Evolutionary conservation across 1,140 invertebrate species (phyloP).

Genomic region (Danaus plexippus): DNA sequence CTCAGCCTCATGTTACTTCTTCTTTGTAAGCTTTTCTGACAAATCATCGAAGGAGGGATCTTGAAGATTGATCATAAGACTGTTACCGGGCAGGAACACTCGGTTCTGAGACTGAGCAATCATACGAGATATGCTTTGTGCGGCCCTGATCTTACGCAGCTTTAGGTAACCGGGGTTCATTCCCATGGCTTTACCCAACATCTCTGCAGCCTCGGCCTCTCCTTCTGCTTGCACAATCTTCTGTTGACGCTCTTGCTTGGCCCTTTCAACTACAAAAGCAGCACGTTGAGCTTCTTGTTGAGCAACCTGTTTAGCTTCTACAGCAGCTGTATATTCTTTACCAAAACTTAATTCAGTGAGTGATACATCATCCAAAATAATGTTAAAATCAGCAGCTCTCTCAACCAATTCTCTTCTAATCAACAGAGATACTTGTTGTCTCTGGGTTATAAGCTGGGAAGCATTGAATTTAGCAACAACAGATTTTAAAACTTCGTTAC

Average conservation of each 20-base stretch:
- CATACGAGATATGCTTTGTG: slow-evolving; percentile 98
- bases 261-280: slow-evolving; percentile 97
- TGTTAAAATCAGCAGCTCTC: slow-evolving; percentile 98
- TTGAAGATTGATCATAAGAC: slow-evolving; percentile 97
- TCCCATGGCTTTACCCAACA: slow-evolving; percentile 96
- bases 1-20: slow-evolving; percentile 77
- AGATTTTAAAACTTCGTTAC: slow-evolving; percentile 98
- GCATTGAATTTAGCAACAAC: slow-evolving; percentile 99
- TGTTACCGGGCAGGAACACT: slow-evolving; percentile 93
- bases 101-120: slow-evolving; percentile 95
- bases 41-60: slow-evolving; percentile 93
- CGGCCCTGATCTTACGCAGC: slow-evolving; percentile 96
- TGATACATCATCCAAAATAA: slow-evolving; percentile 99
- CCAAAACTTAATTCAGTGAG: slow-evolving; percentile 99
- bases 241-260: slow-evolving; percentile 98
- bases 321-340: slow-evolving; percentile 99
- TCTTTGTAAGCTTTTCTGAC: slow-evolving; percentile 85
- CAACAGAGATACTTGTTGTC: slow-evolving; percentile 95
- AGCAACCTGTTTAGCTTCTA: slow-evolving; percentile 99
- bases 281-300: slow-evolving; percentile 99
- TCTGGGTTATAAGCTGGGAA: slow-evolving; percentile 98
- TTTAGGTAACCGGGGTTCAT: slow-evolving; percentile 98
- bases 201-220: slow-evolving; percentile 98
- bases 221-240: slow-evolving; percentile 99
- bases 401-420: slow-evolving; percentile 96